These are phyloP conservation scores for Zaprionus nigranus DNA, from an alignment of 1,140 invertebrate species.

Conservation along the genomic window DNA sequence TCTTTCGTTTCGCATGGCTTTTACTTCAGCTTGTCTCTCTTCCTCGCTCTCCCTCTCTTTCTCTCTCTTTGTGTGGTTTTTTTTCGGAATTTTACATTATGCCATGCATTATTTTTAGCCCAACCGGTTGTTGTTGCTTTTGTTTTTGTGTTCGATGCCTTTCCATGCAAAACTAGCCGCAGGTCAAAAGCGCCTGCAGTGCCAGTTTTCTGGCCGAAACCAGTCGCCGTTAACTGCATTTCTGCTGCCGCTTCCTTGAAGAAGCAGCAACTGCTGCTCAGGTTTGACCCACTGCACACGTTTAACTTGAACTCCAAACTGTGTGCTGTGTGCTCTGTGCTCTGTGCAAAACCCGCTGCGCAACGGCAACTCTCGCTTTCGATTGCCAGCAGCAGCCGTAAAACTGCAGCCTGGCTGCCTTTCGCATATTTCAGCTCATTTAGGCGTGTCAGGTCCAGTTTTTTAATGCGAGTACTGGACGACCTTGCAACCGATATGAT, in stretches of 20 bases:
- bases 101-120: conserved; percentile 57
- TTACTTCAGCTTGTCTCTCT: conserved; percentile 27
- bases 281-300: conserved; percentile 78
- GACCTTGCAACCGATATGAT: conserved; percentile 80
- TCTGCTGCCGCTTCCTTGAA: conserved; percentile 67
- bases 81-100: conserved; percentile 21
- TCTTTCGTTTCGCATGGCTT: conserved; percentile 54
- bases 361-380: conserved; percentile 71
- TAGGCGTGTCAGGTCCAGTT: conserved; percentile 79
- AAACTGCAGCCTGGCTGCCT: conserved; percentile 60
- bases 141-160: conserved; percentile 2
- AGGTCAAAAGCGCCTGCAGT: conserved; percentile 63
- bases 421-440: conserved; percentile 78
- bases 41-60: neutral
- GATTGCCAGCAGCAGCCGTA: conserved; percentile 52
- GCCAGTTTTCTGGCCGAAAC: conserved; percentile 55
- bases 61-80: neutral
- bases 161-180: conserved; percentile 57
- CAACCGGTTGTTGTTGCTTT: conserved; percentile 62
- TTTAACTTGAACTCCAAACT: conserved; percentile 81
- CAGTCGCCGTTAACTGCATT: conserved; percentile 77
- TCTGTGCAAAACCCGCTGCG: conserved; percentile 34
- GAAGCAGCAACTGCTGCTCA: conserved; percentile 44
- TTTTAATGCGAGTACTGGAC: conserved; percentile 62
- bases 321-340: conserved; percentile 23